Conservation (phyloP, 2,797 vertebrate genomes). For the Chromobotia macracanthus region DNA sequence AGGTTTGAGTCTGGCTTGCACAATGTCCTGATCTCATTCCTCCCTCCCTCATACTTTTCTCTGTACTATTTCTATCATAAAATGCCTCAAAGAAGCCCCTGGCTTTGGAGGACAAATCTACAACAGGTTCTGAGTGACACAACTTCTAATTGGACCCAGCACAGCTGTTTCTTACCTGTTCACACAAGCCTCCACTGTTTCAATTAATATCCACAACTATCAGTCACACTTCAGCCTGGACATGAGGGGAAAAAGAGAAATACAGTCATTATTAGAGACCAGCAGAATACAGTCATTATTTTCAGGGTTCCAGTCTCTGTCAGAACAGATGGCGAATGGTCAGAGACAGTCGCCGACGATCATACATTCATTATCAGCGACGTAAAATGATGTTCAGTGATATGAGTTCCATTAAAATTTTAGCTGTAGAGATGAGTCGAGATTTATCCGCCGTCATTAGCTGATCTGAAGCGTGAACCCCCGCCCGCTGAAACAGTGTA, state of each 20-base stretch:
- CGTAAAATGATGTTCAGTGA: constrained; percentile 19
- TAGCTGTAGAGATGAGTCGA: constrained; percentile 14
- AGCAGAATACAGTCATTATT: constrained; percentile 28
- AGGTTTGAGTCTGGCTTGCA: too few relatives aligned
- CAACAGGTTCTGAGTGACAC: constrained; percentile 7
- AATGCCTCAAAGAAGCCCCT: not conserved
- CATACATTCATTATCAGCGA: constrained; percentile 44
- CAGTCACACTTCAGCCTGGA: constrained; percentile 37
- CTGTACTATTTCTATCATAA: not conserved
- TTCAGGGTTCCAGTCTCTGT: constrained; percentile 4
- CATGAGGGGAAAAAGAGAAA: constrained; percentile 25
- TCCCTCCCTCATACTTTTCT: not conserved
- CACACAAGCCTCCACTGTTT: not conserved
- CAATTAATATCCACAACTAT: constrained; percentile 40
- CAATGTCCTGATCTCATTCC: too few relatives aligned
- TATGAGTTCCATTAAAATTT: constrained; percentile 55
- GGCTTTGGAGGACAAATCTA: constrained; percentile 22
- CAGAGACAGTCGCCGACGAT: constrained; percentile 4
- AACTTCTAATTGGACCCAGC: constrained; percentile 35
- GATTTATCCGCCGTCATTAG: constrained; percentile 46
- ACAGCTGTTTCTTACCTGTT: not conserved
- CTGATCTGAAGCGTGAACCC: constrained; percentile 22
- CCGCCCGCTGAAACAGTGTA: constrained; percentile 30
- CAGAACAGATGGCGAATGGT: not conserved
- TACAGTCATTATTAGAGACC: constrained; percentile 21